Evolutionary conservation across 2,113 vertebrate species (phyloP), one percentile per base, ranked within the genome.

Genomic region (Grallaria varia): DNA sequence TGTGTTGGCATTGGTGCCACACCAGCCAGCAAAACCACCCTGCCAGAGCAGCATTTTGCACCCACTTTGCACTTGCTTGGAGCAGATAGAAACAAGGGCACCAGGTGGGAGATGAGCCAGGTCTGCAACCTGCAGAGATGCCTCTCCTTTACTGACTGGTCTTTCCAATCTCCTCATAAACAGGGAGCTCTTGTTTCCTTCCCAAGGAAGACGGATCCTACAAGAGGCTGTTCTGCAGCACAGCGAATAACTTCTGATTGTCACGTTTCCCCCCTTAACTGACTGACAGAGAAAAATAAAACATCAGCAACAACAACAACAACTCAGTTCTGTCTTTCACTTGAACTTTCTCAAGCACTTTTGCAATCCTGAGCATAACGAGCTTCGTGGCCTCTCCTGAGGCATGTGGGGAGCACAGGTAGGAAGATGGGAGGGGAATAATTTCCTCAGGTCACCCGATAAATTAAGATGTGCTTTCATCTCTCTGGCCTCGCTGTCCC

Each of bases 301-400:
- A 60, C 28, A 52, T 27, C 74, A 79, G 20, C 74, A 91, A 60
- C 79, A 85, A 44, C 79, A 85, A 44, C 44, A 93, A 40, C 35
- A 84, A 27, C 74, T 95, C 50, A 2, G 1, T 45, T 37, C n/a
- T 37, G 27, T 49, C 85, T 93, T 95, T 91, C 66, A 42, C 37
- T 92, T 92, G 67, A 88, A 76, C 82, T 90, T 95, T 60, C 75
- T 79, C 58, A 58, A 90, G 67, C 28, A 56, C n/a, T 91, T 91
- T 85, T 40, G 62, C 58, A 85, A 85, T 79, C 44, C 79, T 19
- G 53, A 73, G 20, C 62, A 58, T 90, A 90, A 39, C 19, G 49
- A 92, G 21, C 45, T 88, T 83, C 50, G 37, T 88, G 62, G 67
- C 45, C 67, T 93, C 82, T 76, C 83, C 78, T 69, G 53, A 62